Evolutionary conservation across 2,797 vertebrate species (phyloP).

Genomic region (Sebastes itinus): DNA sequence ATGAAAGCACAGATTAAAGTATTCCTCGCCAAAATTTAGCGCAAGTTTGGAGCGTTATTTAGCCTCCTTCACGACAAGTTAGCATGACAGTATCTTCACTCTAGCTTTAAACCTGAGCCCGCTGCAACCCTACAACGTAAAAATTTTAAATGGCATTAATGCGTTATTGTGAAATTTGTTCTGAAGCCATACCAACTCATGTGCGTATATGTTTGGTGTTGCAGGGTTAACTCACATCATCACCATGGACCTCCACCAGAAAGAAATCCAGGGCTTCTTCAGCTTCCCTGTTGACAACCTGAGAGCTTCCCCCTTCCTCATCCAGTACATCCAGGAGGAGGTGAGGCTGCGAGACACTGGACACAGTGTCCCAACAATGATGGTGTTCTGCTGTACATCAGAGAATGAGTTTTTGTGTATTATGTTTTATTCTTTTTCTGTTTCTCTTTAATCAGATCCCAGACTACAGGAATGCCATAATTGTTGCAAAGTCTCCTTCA

Average conservation of each 20-base stretch:
- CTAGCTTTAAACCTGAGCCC: no score
- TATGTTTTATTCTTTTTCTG: background rate
- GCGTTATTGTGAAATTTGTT: background rate
- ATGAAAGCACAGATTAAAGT: background rate
- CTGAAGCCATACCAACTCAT: background rate
- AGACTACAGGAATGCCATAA: slow-evolving; percentile 97
- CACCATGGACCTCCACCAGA: slow-evolving; percentile 99
- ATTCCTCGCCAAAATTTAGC: no score
- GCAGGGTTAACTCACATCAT: slow-evolving; percentile 96
- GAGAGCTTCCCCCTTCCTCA: slow-evolving; percentile 96
- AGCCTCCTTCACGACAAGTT: no score
- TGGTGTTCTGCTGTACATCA: background rate
- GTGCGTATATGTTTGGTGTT: background rate
- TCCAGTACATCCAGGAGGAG: slow-evolving; percentile 99
- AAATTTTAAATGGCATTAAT: no score
- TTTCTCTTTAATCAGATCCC: slow-evolving; percentile 84
- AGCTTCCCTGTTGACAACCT: slow-evolving; percentile 98
- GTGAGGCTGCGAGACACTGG: slow-evolving; percentile 69
- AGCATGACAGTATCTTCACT: no score
- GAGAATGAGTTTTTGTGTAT: background rate
- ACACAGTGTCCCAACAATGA: background rate
- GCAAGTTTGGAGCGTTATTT: no score
- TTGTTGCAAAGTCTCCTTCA: slow-evolving; percentile 96
- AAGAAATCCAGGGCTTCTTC: slow-evolving; percentile 99
- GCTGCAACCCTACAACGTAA: no score